A percentile compares a stretch with the other conserved stretches of the same genome.
phyloP scores from a whole-genome alignment of 2,113 vertebrate genomes.

The Alosa alosa region DNA sequence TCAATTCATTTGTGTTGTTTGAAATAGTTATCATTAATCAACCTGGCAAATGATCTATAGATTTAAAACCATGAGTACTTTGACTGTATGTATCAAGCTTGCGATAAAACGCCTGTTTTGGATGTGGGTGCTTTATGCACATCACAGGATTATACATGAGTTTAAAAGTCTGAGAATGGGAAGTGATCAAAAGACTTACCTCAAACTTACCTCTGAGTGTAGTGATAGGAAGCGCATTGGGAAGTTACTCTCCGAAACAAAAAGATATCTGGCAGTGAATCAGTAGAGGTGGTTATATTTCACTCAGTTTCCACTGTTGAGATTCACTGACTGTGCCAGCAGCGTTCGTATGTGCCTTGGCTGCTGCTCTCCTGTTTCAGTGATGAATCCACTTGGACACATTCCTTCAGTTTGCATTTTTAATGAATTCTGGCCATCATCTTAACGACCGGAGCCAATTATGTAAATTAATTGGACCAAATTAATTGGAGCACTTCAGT shows the following conservation, averaged over 20 bases:
- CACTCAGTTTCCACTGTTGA: neutral
- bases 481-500: neutral
- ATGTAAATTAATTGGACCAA: constrained; percentile 8
- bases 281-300: neutral
- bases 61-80: neutral
- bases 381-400: constrained; percentile 1
- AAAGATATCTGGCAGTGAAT: neutral
- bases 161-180: neutral
- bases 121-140: neutral
- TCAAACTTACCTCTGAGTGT: neutral
- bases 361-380: neutral
- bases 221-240: neutral
- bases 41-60: neutral
- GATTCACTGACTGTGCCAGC: neutral
- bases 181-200: neutral
- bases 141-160: too few species aligned
- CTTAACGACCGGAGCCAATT: neutral
- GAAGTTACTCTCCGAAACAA: neutral
- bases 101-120: neutral
- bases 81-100: neutral
- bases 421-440: constrained; percentile 12
- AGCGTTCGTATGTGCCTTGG: neutral
- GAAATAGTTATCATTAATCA: neutral
- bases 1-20: neutral
- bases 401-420: constrained; percentile 2